Evolutionary conservation across 2,113 vertebrate genomes (phyloP).

Genomic region (Oreochromis spilurus): DNA sequence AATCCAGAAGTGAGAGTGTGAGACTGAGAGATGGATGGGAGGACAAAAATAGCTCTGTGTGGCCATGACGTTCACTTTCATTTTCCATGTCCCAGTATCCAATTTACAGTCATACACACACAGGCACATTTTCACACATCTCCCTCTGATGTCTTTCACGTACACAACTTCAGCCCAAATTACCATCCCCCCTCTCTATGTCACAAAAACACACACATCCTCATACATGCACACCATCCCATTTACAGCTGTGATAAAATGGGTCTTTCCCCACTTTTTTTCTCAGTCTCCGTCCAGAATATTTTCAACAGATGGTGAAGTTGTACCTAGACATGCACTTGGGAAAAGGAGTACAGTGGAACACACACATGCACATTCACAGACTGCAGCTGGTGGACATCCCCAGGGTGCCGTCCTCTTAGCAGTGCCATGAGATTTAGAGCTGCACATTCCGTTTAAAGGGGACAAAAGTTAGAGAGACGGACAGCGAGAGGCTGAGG

Average conservation of each 20-base stretch:
- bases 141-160: neutral
- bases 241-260: neutral
- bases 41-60: constrained; percentile 64
- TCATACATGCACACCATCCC: neutral
- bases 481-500: neutral
- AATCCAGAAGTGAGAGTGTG: constrained; percentile 23
- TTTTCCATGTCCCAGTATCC: constrained; percentile 61
- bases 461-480: neutral
- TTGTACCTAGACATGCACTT: neutral
- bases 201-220: neutral
- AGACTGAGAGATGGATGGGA: constrained; percentile 49
- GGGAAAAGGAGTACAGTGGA: neutral
- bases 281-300: neutral
- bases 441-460: constrained; percentile 19
- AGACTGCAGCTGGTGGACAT: neutral
- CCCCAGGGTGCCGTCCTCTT: constrained; percentile 13
- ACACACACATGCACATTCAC: neutral
- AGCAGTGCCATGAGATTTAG: constrained; percentile 5
- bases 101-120: constrained; percentile 35
- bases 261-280: neutral
- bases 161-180: neutral
- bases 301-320: neutral
- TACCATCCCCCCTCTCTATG: neutral
- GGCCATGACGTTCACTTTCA: constrained; percentile 59
- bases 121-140: neutral